These are phyloP conservation scores for Trissoscelio sp. DNA, from an alignment of 2,888 invertebrate genomes.

Conservation along the genomic window DNA sequence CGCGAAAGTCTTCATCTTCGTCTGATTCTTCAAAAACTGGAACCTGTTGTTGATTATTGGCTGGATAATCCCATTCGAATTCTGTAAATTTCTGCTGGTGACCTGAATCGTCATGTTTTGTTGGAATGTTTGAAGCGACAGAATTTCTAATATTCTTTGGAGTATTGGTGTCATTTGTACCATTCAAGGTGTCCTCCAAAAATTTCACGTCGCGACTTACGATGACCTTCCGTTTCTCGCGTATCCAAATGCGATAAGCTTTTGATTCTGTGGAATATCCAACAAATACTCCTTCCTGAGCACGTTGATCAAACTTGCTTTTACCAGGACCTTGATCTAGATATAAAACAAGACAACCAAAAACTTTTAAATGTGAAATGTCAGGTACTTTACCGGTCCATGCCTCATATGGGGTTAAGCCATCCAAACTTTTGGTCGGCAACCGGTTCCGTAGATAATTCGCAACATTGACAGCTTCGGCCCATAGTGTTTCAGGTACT, in stretches of 20 bases:
- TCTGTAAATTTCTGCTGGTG: too few relatives aligned
- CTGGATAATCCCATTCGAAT: neutral
- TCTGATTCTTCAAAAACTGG: neutral
- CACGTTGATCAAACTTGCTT: neutral
- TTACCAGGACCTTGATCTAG: neutral
- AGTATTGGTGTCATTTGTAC: neutral
- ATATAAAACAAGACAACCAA: neutral
- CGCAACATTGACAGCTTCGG: conserved; percentile 32
- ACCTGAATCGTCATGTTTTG: too few relatives aligned
- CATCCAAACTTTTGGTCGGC: conserved; percentile 24
- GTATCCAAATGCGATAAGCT: conserved; percentile 2
- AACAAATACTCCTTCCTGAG: neutral
- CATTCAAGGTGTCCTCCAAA: neutral
- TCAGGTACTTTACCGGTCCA: conserved; percentile 31
- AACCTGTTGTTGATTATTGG: neutral
- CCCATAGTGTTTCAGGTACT: neutral
- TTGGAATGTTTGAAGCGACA: neutral
- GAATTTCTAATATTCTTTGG: neutral
- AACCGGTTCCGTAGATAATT: conserved; percentile 42
- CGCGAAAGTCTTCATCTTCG: neutral
- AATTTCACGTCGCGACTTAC: conserved; percentile 5
- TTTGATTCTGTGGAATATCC: conserved; percentile 13
- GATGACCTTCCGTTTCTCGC: neutral
- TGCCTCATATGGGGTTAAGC: conserved; percentile 24
- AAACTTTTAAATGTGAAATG: neutral